Evolutionary conservation across 2,888 invertebrate genomes (phyloP), one percentile per base, ranked within the genome.

Genomic region (Schizotus pectinicornis): DNA sequence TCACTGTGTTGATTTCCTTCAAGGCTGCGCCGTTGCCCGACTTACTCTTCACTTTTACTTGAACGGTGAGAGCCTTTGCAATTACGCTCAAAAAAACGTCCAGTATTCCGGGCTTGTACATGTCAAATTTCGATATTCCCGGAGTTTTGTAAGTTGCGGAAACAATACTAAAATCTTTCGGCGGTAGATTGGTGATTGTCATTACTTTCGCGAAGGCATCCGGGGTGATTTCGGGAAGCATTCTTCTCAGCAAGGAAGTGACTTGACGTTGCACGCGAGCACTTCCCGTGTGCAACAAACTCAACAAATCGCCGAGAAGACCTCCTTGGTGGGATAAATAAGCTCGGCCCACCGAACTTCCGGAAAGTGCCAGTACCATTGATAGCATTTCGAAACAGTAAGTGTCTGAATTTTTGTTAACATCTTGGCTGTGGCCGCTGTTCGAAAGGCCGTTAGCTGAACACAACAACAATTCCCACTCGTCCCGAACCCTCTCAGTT

Each of bases 341-440:
- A 0, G 90, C 87, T 30, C 95, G 84, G 0, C 97, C 97, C 0
- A 96, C 94, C 0, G 89, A 86, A 67, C 95, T 96, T 2, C 97
- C 97, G 62, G 95, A 96, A 37, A 98, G 80, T 0, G 98, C 97
- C 68, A 96, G 79, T 45, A 94, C 96, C 91, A 97, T 91, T 3
- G 95, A 95, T 13, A 98, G 81, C 93, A 98, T 94, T 83, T 98
- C 97, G 76, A 97, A 98, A 81, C 97, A 97, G 78, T 96, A 98
- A n/a, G 94, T 94, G 78, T 98, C 97, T 1, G 84, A 81, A 56
- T 81, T 81, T 73, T 84, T 85, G 1, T 77, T 77, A 13, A 79
- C 72, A 64, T 83, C 83, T 50, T 81, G 81, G 60, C 81, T 81
- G 43, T 74, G 69, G 32, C 72, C 72, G 6, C 74, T 73, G 7